Base-by-base conservation (phyloP, 2,797 vertebrate genomes). In the Lophius americanus region DNA sequence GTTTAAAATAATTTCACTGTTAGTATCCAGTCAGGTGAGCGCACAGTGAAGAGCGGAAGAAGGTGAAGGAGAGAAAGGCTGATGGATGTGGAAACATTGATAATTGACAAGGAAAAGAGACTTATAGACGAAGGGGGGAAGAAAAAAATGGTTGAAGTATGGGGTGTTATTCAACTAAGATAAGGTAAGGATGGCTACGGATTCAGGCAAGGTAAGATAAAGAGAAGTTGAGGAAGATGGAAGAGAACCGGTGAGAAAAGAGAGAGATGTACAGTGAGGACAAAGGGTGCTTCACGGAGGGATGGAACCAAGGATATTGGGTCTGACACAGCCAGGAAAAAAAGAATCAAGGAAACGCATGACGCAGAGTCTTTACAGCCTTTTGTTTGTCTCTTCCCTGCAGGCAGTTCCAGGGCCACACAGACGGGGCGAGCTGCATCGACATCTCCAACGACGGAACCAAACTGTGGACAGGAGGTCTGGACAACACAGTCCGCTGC, bases 401-500 rank as follows among this genome's bases (percentile, higher is more conserved):
- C 85, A 91, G 91, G 73, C 90, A 92, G 81, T 92, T 92, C 76
- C 91, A 91, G 83, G 90, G 89, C 48, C 91, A 90, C 90, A 91
- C 90, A 2, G 91, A 91, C 33, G 90, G 91, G 6, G 95, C 95
- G 70, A 96, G 95, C 83, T 96, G 95, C 84, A 96, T 96, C 0
- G 95, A 96, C 78, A 96, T 96, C 61, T 96, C 95, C 0, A 95
- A 94, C 2, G 6, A 95, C 0, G 95, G 95, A 73, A 95, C 95
- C 70, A 94, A 94, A 64, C 93, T 96, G 67, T 96, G 95, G 95
- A 96, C 95, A 0, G 95, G 95, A 0, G 95, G 95, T 0, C 82
- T 96, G 89, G 95, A 96, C 93, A 96, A 95, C 91, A 96, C 95
- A 0, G 95, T 96, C 50, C 93, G 95, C 76, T 95, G 94, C 91